A percentile compares a stretch with the other conserved stretches of the same genome.
phyloP scores from a whole-genome alignment of 2,888 invertebrate genomes.

The Artemia sinica region DNA sequence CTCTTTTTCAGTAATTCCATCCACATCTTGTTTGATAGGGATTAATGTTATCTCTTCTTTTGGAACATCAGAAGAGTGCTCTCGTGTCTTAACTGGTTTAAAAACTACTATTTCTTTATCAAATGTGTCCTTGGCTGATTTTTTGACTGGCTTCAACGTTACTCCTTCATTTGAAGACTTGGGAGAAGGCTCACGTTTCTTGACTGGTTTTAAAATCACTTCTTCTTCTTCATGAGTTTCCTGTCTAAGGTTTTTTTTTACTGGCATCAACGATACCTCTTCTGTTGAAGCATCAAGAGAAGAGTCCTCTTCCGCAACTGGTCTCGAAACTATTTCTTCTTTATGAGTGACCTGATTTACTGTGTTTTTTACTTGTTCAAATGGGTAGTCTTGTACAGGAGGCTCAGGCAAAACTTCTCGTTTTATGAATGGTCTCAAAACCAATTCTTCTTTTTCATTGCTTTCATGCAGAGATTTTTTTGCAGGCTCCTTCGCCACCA shows the following conservation, averaged over 20 bases:
- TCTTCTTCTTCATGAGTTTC: conserved; percentile 26
- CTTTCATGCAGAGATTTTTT: background rate
- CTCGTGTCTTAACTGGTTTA: background rate
- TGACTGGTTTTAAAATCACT: conserved; percentile 13
- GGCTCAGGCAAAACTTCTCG: background rate
- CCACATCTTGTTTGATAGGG: background rate
- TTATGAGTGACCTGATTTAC: background rate
- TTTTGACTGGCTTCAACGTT: conserved; percentile 18
- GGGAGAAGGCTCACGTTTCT: background rate
- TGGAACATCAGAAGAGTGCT: background rate
- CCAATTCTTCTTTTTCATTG: background rate
- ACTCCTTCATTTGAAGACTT: background rate
- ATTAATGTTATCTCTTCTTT: background rate
- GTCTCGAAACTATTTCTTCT: background rate
- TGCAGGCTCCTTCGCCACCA: background rate
- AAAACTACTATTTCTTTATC: no score
- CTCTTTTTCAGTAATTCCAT: background rate
- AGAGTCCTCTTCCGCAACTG: background rate
- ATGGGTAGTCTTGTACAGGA: background rate
- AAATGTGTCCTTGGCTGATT: background rate
- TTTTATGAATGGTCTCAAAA: background rate
- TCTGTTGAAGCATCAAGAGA: conserved; percentile 29
- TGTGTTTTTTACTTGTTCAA: background rate
- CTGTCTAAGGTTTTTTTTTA: conserved; percentile 35
- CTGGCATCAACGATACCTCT: conserved; percentile 36